These are phyloP conservation scores for Ibycter americanus DNA, from an alignment of 2,797 vertebrate species.

Conservation along the genomic window DNA sequence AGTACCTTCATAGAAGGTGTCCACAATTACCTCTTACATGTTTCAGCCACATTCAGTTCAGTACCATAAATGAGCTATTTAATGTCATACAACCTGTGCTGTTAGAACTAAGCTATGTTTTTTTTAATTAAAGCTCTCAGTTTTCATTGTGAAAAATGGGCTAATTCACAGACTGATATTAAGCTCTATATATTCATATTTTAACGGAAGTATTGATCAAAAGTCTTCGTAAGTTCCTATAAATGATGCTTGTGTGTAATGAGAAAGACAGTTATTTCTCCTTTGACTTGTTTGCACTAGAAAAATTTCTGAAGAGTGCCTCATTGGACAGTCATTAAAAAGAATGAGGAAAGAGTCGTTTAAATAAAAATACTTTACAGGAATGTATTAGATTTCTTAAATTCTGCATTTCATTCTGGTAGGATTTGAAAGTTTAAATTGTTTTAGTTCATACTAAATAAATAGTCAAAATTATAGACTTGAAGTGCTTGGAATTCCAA, in stretches of 20 bases:
- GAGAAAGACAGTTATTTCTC: neutral
- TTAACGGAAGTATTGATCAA: neutral
- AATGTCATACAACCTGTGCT: neutral
- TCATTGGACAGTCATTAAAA: neutral
- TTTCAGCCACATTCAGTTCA: neutral
- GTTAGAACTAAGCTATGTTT: neutral
- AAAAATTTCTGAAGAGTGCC: neutral
- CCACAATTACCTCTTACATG: neutral
- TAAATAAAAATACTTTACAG: neutral
- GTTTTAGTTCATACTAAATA: neutral
- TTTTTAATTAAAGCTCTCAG: neutral
- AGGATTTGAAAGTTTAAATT: neutral
- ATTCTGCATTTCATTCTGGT: neutral
- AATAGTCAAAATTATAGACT: neutral
- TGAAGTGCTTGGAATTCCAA: neutral
- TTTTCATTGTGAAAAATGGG: neutral
- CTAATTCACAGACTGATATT: neutral
- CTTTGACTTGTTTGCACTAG: neutral
- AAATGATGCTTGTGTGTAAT: neutral
- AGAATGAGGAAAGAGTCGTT: neutral
- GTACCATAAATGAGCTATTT: neutral
- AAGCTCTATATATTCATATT: neutral
- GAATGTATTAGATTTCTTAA: neutral
- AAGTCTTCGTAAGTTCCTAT: neutral
- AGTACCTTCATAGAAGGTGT: conserved; percentile 59